phyloP scores from a whole-genome alignment of 2,113 vertebrate genomes.

The Laticauda colubrina region DNA sequence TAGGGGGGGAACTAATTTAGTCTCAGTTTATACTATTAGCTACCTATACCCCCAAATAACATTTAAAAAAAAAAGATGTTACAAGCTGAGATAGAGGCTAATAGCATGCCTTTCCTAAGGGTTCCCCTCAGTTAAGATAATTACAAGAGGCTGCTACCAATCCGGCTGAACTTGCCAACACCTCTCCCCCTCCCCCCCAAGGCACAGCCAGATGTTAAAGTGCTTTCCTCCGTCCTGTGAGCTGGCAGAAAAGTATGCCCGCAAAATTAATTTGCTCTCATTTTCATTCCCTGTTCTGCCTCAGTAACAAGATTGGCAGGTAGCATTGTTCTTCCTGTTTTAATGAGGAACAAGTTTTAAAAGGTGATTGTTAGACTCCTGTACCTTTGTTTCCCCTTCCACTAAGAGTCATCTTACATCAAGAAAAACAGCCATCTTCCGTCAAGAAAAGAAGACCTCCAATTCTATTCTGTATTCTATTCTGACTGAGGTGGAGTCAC shows the following conservation, averaged over 20 bases:
- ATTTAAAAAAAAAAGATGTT: not conserved
- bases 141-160: not conserved
- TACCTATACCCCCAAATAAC: not conserved
- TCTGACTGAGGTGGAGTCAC: not conserved
- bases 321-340: not conserved
- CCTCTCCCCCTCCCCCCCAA: not conserved
- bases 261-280: not conserved
- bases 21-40: not conserved
- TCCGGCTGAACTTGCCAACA: not conserved
- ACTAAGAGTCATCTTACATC: not conserved
- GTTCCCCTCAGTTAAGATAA: not conserved
- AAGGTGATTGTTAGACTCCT: not conserved
- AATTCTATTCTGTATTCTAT: not conserved
- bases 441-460: not conserved
- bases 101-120: not conserved
- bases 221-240: not conserved
- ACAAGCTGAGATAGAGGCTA: not conserved
- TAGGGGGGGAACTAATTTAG: constrained; percentile 2
- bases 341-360: not conserved
- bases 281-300: not conserved
- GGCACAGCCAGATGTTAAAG: not conserved
- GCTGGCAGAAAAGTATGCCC: not conserved
- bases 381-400: not conserved
- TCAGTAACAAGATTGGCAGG: not conserved
- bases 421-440: not conserved